Conservation (phyloP, 2,113 vertebrate species). For the Pterocles gutturalis region DNA sequence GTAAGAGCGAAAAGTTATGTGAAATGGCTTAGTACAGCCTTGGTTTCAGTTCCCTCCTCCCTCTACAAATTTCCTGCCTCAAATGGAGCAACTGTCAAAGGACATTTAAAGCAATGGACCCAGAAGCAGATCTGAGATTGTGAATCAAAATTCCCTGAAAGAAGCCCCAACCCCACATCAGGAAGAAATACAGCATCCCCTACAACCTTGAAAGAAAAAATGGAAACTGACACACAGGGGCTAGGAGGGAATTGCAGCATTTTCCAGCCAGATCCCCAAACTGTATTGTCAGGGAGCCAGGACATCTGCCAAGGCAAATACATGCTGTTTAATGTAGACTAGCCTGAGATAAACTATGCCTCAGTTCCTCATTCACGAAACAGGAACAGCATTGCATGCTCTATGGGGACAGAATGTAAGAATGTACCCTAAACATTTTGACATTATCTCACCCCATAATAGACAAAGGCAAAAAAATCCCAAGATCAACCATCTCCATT, state of each 20-base stretch:
- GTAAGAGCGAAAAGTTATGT: neutral
- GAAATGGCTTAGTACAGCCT: neutral
- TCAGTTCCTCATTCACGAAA: constrained; percentile 6
- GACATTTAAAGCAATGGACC: neutral
- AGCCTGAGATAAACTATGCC: neutral
- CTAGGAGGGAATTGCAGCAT: constrained; percentile 10
- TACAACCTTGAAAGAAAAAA: neutral
- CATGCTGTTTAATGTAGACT: constrained; percentile 17
- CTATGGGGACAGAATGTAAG: neutral
- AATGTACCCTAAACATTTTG: neutral
- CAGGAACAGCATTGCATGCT: neutral
- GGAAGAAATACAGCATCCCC: neutral
- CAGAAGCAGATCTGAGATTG: neutral
- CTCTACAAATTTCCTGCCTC: neutral
- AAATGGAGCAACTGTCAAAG: neutral
- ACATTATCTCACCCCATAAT: neutral
- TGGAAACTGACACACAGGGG: neutral
- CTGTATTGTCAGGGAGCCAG: constrained; percentile 20
- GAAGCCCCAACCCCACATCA: neutral
- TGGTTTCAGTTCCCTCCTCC: neutral
- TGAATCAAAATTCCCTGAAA: neutral
- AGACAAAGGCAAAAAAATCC: neutral
- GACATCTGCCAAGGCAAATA: constrained; percentile 52
- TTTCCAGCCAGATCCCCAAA: constrained; percentile 1
- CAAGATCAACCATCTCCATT: neutral